Evolutionary conservation across 1,140 invertebrate genomes (phyloP), one percentile per base, ranked within the genome.

Genomic region (Ruditapes philippinarum): DNA sequence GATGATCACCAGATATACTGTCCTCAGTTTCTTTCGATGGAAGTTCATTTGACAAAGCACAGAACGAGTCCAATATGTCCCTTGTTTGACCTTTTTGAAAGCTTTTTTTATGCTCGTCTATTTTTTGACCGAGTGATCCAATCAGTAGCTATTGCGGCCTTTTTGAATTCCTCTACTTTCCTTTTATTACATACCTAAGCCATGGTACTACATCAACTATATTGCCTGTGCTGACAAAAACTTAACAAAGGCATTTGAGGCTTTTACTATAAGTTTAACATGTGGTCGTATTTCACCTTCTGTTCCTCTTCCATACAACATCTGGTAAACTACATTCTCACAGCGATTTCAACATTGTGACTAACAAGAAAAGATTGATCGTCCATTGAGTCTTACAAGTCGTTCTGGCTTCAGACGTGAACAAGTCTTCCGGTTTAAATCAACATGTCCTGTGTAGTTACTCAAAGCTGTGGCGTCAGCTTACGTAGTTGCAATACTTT

Each of bases 261-360:
- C 17, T 7, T 74, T 12, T 4, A 42, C 22, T 7, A 42, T 74
- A n/a, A 70, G 17, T 40, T 49, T n/a, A 9, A 65, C 60, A 65
- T 65, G 60, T 9, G 60, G 25, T 65, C 33, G 4, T 28, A 65
- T 65, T 65, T 65, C 60, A 19, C 60, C 7, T 74, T 42, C 42
- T 11, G 40, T 74, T 38, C 49, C 74, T 78, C 31, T 54, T 54
- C 74, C 74, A 28, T 78, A 78, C 33, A 78, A 78, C 74, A 78
- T 54, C 28, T 78, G 74, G 51, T 78, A 78, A 28, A 78, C 14
- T 4, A 78, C 33, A 51, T 33, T 45, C 22, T 45, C 74, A 31
- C 49, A 9, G 74, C 42, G 4, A 45, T 25, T 19, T 78, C 40
- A 14, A 54, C 36, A 78, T 78, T 25, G 17, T 5, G 17, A 1